Evolutionary conservation across 1,140 invertebrate genomes (phyloP).

Genomic region (Monochamus saltuarius): DNA sequence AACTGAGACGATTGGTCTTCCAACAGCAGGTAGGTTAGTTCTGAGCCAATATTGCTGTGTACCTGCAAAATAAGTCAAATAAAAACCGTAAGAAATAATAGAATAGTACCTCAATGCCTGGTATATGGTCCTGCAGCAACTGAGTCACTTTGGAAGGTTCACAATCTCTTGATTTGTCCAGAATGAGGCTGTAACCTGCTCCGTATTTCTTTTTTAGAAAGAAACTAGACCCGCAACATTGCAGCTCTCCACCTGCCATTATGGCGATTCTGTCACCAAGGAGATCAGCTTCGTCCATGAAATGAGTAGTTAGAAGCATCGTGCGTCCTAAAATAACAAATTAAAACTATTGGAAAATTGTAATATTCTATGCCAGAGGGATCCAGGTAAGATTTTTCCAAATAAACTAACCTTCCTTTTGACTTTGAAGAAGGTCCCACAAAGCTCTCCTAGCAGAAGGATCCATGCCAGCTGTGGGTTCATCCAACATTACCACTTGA

Average conservation of each 20-base stretch:
- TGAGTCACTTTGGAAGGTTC: slow-evolving; percentile 50
- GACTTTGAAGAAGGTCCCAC: slow-evolving; percentile 78
- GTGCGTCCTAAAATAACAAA: slow-evolving; percentile 57
- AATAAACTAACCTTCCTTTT: slow-evolving; percentile 51
- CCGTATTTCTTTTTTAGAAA: slow-evolving; percentile 87
- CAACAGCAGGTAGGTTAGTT: slow-evolving; percentile 39
- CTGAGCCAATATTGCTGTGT: slow-evolving; percentile 37
- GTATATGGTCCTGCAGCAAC: slow-evolving; percentile 32
- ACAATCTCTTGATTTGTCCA: slow-evolving; percentile 57
- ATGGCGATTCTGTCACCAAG: slow-evolving; percentile 92
- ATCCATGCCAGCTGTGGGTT: slow-evolving; percentile 95
- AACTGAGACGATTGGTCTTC: slow-evolving; percentile 54
- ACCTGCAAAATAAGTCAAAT: slow-evolving; percentile 19
- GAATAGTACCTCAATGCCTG: slow-evolving; percentile 35
- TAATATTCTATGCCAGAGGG: no score
- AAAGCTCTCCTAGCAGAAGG: slow-evolving; percentile 84
- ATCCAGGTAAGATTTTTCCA: no score
- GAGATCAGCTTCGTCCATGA: slow-evolving; percentile 97
- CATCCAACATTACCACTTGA: slow-evolving; percentile 80
- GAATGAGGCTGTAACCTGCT: slow-evolving; percentile 63
- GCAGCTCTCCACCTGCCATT: slow-evolving; percentile 78
- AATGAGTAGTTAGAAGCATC: slow-evolving; percentile 92
- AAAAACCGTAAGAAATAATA: neutral
- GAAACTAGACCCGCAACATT: slow-evolving; percentile 81
- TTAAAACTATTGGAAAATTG: no score